Evolutionary conservation across 2,888 invertebrate genomes (phyloP).

Genomic region (Diaphora mendica): DNA sequence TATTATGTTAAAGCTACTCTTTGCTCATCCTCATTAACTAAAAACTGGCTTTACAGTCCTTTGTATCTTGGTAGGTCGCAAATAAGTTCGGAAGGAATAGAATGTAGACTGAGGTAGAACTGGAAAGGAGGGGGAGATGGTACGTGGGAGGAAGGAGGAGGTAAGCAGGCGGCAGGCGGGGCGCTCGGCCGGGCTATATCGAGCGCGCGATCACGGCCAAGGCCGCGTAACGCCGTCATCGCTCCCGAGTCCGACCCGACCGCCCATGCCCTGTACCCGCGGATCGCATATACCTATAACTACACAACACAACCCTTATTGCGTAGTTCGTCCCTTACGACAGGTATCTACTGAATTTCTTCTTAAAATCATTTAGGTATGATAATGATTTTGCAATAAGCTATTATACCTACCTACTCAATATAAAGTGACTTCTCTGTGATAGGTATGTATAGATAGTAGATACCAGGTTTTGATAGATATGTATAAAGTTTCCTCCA

Average conservation of each 20-base stretch:
- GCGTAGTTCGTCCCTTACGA: slow-evolving; percentile 44
- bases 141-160: slow-evolving; percentile 48
- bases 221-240: slow-evolving; percentile 75
- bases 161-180: slow-evolving; percentile 54
- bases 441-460: not conserved
- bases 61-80: slow-evolving; percentile 45
- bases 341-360: not conserved
- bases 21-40: not conserved
- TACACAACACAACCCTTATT: slow-evolving; percentile 41
- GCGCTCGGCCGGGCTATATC: slow-evolving; percentile 78
- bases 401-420: not conserved
- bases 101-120: slow-evolving; percentile 57
- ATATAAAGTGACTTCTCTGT: not conserved
- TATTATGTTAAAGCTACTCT: not conserved
- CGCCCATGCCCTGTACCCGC: slow-evolving; percentile 59
- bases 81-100: slow-evolving; percentile 63
- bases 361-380: not conserved
- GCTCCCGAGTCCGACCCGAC: slow-evolving; percentile 58
- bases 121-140: slow-evolving; percentile 44
- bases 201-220: slow-evolving; percentile 86
- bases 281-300: slow-evolving; percentile 28
- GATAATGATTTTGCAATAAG: not conserved
- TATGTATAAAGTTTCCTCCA: not conserved
- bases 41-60: slow-evolving; percentile 5
- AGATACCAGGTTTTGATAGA: not conserved